Base-by-base conservation (phyloP, 2,888 invertebrate genomes). In the Agonopterix heracliana region DNA sequence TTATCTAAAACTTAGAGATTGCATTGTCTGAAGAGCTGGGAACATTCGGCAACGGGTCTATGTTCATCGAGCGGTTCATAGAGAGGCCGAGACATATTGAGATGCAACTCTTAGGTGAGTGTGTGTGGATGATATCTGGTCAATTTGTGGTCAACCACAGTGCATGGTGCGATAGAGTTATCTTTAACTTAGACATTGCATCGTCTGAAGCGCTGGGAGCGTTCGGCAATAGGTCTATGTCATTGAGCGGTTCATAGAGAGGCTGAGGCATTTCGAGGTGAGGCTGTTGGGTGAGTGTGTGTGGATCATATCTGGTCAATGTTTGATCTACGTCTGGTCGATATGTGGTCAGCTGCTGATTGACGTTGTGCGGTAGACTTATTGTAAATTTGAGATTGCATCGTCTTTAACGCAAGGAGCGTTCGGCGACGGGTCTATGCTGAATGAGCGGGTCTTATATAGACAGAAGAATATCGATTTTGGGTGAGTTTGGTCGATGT, bases 51-150 rank as follows among this genome's bases (percentile, higher is more conserved):
- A 96, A 99, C 81, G 99, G 99, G 0, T 95, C 98, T 36, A 95
- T 99, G 94, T 99, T 99, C 78, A 96, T 99, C 53, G 99, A 99
- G 74, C 94, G 98, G 68, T 99, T 99, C 80, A 98, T 99, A 52
- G 99, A 99, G 77, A 90, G 98, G 55, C 99, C 99, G 0, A 90
- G 99, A 17, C 99, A 99, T 77, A 99, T 99, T 71, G 99, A 99
- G 86, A 98, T 98, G 9, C 98, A 98, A 75, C 86, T 98, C 47
- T 80, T 97, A 50, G 93, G 91, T 90, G 57, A 73, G 75, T 10
- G n/a, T 38, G 26, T 17, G 26, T 26, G 5, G 7, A 26, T 3
- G 2, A 3, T 26, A 26, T 7, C 5, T 26, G 7, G 26, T 26
- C 5, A 7, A 26, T 14, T 14, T 2, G 14, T 14, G 2, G 14